Conservation (phyloP, 2,888 invertebrate genomes). For the Sesamia inferens region DNA sequence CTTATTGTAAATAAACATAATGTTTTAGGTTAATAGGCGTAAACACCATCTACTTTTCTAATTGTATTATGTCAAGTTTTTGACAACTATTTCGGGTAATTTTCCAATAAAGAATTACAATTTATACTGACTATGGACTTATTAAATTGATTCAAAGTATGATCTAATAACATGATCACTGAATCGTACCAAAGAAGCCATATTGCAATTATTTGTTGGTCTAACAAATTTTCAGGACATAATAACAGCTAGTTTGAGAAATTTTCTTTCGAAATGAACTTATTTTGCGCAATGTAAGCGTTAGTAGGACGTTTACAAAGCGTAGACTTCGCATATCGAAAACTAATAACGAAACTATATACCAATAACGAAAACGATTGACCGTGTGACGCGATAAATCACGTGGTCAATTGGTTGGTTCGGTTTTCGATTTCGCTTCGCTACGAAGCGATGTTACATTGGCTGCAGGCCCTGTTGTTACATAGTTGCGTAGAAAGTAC, state of each 20-base stretch:
- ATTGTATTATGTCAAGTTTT: background rate
- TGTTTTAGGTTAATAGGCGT: background rate
- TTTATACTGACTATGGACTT: too few relatives aligned
- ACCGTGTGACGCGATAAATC: too few relatives aligned
- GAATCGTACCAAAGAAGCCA: conserved; percentile 3
- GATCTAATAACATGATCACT: conserved; percentile 35
- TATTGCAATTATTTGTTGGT: background rate
- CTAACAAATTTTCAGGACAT: conserved; percentile 6
- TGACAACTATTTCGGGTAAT: background rate
- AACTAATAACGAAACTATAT: too few relatives aligned
- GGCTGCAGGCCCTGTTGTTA: too few relatives aligned
- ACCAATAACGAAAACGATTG: too few relatives aligned
- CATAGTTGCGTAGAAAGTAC: background rate
- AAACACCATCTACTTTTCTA: background rate
- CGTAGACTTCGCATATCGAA: background rate
- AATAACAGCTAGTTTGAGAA: background rate
- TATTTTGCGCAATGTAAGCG: background rate
- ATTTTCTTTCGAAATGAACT: background rate
- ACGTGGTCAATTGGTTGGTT: too few relatives aligned
- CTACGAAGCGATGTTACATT: too few relatives aligned
- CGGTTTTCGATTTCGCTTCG: too few relatives aligned
- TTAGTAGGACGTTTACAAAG: background rate
- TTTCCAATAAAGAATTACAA: background rate
- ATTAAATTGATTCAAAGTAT: background rate
- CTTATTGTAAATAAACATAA: background rate